Percentiles rank a stretch among this genome's conserved stretches.
Conservation (phyloP, 1,140 invertebrate species). For the Trichomalopsis sarcophagae region DNA sequence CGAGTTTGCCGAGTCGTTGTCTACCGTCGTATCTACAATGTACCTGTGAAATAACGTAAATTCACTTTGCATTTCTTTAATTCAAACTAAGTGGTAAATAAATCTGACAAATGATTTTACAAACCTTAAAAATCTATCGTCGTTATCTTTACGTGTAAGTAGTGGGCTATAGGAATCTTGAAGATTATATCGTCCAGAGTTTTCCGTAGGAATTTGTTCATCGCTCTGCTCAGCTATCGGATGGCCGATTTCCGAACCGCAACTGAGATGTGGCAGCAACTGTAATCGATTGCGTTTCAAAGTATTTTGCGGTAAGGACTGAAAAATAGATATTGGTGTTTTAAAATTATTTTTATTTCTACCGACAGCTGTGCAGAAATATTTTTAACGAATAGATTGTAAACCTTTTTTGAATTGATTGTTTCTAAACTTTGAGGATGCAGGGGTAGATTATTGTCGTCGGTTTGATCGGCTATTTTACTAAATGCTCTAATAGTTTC, state of each 20-base stretch:
- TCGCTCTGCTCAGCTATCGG: conserved; percentile 89
- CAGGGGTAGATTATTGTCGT: conserved; percentile 73
- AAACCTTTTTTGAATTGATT: conserved; percentile 72
- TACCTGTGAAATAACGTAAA: conserved; percentile 60
- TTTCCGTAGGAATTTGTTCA: conserved; percentile 78
- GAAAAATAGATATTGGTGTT: conserved; percentile 47
- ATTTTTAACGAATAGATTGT: background rate
- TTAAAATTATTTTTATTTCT: background rate
- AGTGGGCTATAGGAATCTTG: conserved; percentile 80
- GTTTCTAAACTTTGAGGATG: conserved; percentile 74
- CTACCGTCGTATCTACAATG: conserved; percentile 66
- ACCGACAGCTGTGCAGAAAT: background rate
- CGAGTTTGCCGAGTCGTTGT: conserved; percentile 70
- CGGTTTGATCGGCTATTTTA: conserved; percentile 68
- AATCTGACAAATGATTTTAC: conserved; percentile 37
- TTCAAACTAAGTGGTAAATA: conserved; percentile 21
- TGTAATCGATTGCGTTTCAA: conserved; percentile 71
- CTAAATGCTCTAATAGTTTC: conserved; percentile 71
- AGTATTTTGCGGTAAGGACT: conserved; percentile 72
- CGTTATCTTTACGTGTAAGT: conserved; percentile 75
- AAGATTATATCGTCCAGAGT: conserved; percentile 63
- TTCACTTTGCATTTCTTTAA: background rate
- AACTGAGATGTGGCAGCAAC: conserved; percentile 80
- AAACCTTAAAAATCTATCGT: conserved; percentile 69
- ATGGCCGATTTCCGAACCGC: conserved; percentile 87